Evolutionary conservation across 2,113 vertebrate genomes (phyloP), one percentile per base, ranked within the genome.

Genomic region (Balaenoptera acutorostrata): DNA sequence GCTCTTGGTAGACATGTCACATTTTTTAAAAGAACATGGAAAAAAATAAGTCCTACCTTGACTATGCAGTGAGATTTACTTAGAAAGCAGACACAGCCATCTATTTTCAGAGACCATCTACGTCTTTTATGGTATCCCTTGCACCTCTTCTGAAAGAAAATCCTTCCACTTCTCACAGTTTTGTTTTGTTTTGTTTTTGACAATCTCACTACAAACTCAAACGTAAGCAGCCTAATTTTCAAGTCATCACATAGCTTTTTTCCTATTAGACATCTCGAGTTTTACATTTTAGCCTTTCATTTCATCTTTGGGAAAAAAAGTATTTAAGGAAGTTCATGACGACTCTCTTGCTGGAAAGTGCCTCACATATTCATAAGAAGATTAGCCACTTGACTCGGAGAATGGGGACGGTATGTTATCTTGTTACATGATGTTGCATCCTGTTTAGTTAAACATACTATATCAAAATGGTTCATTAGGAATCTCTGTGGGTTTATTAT

Each of bases 11-110:
- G 88, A 86, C 91, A 74, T 63, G 93, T 82, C 93, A 89, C 68
- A 74, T 81, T 95, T 94, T 74, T 93, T 4, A 63, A 90, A 96
- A 82, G 90, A 96, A 92, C 71, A 88, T 41, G 66, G 84, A 94
- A 86, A 97, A 93, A 97, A 96, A 95, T 90, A 96, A 96, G 80
- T 72, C 64, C 31, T 90, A 69, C 87, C 80, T 87, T 95, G 68
- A 93, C 72, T 93, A 17, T 80, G 41, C 83, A 72, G 91, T 80
- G 93, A 88, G 90, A 90, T 88, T 95, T 92, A 85, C 96, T 96
- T 92, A 97, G 92, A 96, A 97, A 95, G 92, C 80, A 97, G 77
- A 81, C 64, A 82, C 12, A 49, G 82, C 59, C 68, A 25, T 90
- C 93, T 97, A 86, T 96, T 96, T 97, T 93, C 95, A 93, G 95